Conservation (phyloP, 64 coral and sea anemone genomes). For the Orbicella faveolata region DNA sequence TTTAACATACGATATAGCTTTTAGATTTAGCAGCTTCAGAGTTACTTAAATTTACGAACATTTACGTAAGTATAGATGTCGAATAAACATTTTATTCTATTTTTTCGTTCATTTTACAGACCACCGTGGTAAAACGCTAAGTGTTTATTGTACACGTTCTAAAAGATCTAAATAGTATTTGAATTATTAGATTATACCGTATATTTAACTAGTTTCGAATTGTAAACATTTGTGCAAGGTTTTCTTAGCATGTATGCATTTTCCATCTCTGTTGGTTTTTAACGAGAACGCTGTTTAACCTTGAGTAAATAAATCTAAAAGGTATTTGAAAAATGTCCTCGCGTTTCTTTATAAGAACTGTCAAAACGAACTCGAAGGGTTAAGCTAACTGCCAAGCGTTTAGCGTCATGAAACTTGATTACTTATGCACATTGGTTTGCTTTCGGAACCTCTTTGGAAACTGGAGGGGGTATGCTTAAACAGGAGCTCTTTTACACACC, state of each 20-base stretch:
- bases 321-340: constrained; percentile 5
- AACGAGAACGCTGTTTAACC: background rate
- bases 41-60: too few species aligned
- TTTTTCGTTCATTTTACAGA: background rate
- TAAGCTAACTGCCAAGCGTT: background rate
- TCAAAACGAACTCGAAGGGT: background rate
- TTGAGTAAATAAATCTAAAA: constrained; percentile 34
- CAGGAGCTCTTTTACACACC: background rate
- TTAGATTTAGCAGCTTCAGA: background rate
- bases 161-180: constrained; percentile 12
- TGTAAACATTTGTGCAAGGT: constrained; percentile 30
- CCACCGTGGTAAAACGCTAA: background rate
- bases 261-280: constrained; percentile 5
- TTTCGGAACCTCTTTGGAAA: background rate
- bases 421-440: background rate
- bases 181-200: constrained; percentile 3
- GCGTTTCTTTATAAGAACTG: background rate
- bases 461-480: background rate
- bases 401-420: background rate
- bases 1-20: background rate
- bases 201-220: constrained; percentile 1
- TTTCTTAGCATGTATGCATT: constrained; percentile 27
- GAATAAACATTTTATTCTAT: background rate
- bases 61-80: too few species aligned
- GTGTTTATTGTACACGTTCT: background rate